Evolutionary conservation across 2,888 invertebrate species (phyloP), one percentile per base, ranked within the genome.

Genomic region (Melieria crassipennis): DNA sequence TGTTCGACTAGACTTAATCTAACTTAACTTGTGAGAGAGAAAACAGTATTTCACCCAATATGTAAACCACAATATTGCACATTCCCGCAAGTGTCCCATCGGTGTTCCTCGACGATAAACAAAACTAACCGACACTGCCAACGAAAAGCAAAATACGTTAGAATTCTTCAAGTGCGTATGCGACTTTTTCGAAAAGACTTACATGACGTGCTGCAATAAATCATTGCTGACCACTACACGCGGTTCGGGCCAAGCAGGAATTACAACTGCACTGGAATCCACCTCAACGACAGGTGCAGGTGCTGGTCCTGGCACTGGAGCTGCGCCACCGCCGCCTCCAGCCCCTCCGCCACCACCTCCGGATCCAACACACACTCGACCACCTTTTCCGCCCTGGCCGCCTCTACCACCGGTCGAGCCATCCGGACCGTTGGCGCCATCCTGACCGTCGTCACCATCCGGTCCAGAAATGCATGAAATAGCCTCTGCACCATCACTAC

Each of bases 381-480:
- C 69, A 13, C 9, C 55, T n/a, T 52, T 46, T 5, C 30, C 48
- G 4, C 52, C 50, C 5, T n/a, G 48, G n/a, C 46, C 69, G 10
- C 46, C 71, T 5, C 57, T 64, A 30, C 62, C 65, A 60, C 60
- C 71, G 13, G 64, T 64, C 2, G 61, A 72, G 9, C 65, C 68
- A 16, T 73, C 73, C 11, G 66, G 42, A 55, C 69, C 67, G 50
- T 69, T 48, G 16, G 57, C 42, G 50, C 70, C 74, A 30, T 71
- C 73, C 4, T 70, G 61, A n/a, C 67, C 75, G 9, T 55, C 69
- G 1, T 50, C 63, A 7, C 71, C 74, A 2, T 63, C 73, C 2
- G 45, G 56, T 55, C 71, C 72, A 9, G 74, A 74, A 6, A 73
- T 75, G 30, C 62, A 16, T 0, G 67, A 67, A 52, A 64, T 70